Percentiles rank a stretch among this genome's conserved stretches.
These are phyloP conservation scores for Strigamia crassipes DNA, from an alignment of 2,888 invertebrate species.

Conservation along the genomic window DNA sequence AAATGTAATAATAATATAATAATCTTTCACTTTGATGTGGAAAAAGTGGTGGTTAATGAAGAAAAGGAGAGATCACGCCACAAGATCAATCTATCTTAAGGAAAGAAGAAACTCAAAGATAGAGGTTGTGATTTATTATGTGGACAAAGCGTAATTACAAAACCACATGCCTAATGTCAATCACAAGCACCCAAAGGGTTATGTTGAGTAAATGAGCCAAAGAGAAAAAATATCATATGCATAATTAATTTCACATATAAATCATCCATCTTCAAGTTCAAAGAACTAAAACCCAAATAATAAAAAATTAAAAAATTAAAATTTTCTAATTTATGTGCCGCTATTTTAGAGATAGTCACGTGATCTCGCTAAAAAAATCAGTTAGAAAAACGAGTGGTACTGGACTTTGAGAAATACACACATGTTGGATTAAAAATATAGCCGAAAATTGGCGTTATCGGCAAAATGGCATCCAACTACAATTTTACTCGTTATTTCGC, in stretches of 20 bases:
- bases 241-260: neutral
- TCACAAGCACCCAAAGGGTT: conserved; percentile 1
- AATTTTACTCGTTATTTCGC: too few species aligned
- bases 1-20: neutral
- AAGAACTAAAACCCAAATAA: neutral
- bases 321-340: neutral
- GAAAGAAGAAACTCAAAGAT: neutral
- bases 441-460: neutral
- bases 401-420: neutral
- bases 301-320: too few species aligned
- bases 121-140: conserved; percentile 13
- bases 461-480: too few species aligned
- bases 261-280: neutral
- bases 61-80: neutral
- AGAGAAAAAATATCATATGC: neutral
- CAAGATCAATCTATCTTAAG: conserved; percentile 4
- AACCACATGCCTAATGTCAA: conserved; percentile 26
- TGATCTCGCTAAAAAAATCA: neutral
- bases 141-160: conserved; percentile 8
- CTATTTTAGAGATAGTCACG: neutral
- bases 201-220: neutral
- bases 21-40: neutral
- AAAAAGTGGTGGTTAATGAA: neutral
- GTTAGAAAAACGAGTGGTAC: neutral
- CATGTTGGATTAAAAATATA: neutral